Percentiles rank a stretch among this genome's conserved stretches.
Evolutionary conservation across 2,797 vertebrate genomes (phyloP).

Genomic region (Oreortyx pictus): DNA sequence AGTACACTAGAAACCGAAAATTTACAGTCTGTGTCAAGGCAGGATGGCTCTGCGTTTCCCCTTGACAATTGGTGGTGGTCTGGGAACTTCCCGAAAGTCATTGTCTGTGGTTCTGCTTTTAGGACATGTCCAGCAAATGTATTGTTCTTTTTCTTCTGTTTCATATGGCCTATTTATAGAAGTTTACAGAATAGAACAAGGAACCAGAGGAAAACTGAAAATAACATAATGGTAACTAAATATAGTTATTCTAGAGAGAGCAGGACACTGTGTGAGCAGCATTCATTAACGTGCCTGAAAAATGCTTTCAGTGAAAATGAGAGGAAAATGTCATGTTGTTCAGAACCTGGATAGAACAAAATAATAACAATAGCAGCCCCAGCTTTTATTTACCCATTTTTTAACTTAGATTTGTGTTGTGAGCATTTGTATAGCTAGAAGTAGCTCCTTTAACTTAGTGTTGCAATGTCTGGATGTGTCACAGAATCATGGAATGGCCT

Average conservation of each 20-base stretch:
- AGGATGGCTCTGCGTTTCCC: neutral
- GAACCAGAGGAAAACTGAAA: neutral
- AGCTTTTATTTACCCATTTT: neutral
- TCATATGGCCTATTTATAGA: constrained; percentile 39
- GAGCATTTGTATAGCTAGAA: neutral
- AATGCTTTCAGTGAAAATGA: neutral
- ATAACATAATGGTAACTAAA: constrained; percentile 27
- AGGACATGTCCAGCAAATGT: neutral
- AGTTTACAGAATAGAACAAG: constrained; percentile 18
- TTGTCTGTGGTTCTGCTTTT: neutral
- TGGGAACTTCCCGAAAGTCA: constrained; percentile 50
- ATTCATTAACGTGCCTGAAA: neutral
- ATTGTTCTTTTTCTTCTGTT: constrained; percentile 51
- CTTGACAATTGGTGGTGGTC: neutral
- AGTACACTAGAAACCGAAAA: constrained; percentile 4
- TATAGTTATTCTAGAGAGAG: neutral
- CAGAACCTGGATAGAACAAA: neutral
- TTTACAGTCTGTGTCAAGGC: neutral
- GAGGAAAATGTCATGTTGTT: neutral
- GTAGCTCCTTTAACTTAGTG: neutral
- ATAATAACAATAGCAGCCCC: neutral
- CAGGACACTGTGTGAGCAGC: neutral
- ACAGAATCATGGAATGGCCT: too few species aligned
- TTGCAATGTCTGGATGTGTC: neutral
- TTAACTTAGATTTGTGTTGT: neutral